These are phyloP conservation scores for Mohoua ochrocephala DNA, from an alignment of 2,113 vertebrate genomes.

Conservation along the genomic window DNA sequence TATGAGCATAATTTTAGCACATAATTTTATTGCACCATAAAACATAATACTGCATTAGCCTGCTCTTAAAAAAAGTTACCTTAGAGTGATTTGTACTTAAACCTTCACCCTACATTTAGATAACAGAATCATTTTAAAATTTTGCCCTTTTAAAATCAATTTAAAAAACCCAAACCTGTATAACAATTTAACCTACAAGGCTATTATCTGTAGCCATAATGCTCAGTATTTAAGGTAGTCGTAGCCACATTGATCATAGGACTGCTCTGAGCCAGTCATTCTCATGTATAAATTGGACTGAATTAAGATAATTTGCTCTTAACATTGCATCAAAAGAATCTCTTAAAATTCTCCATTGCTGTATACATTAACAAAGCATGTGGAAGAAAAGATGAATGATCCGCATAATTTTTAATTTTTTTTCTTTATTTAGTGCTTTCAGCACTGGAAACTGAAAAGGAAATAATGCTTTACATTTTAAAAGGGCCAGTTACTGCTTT, in stretches of 20 bases:
- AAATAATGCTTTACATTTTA: neutral
- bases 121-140: slow-evolving; percentile 68
- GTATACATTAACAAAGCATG: neutral
- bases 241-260: slow-evolving; percentile 53
- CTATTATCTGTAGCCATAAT: slow-evolving; percentile 58
- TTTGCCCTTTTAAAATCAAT: slow-evolving; percentile 68
- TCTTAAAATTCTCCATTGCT: neutral
- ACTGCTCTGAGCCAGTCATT: slow-evolving; percentile 54
- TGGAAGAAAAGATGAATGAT: neutral
- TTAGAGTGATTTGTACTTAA: slow-evolving; percentile 77
- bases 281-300: slow-evolving; percentile 57
- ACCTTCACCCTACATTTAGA: slow-evolving; percentile 70
- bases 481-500: neutral
- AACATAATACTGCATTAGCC: slow-evolving; percentile 82
- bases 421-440: neutral
- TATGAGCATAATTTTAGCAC: slow-evolving; percentile 83
- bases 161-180: neutral
- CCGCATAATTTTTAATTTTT: neutral
- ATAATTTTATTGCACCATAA: slow-evolving; percentile 85
- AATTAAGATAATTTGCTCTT: slow-evolving; percentile 41
- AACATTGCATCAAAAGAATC: neutral
- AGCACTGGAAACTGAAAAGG: neutral
- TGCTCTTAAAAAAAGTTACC: slow-evolving; percentile 72
- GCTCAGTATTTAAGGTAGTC: slow-evolving; percentile 61
- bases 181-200: slow-evolving; percentile 63